phyloP scores from a whole-genome alignment of 92 coral and sea anemone genomes.

The Parazoanthus swiftii region DNA sequence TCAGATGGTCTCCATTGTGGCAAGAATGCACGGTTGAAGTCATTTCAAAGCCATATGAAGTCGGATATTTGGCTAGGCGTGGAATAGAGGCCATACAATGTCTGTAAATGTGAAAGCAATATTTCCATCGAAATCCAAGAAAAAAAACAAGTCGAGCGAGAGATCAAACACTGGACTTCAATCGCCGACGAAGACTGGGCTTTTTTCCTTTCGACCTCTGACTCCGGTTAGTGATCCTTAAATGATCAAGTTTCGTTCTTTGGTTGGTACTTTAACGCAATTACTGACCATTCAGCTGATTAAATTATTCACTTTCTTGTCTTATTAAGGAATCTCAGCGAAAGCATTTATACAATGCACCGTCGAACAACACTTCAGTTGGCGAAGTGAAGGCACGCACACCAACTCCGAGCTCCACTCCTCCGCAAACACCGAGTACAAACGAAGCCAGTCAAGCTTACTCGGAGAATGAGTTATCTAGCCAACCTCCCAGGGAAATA shows the following conservation, averaged over 20 bases:
- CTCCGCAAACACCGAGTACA: conserved; percentile 37
- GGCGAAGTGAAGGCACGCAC: conserved; percentile 15
- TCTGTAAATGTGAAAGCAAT: conserved; percentile 71
- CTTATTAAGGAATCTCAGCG: conserved; percentile 33
- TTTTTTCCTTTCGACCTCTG: conserved; percentile 62
- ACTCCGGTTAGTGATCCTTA: conserved; percentile 80
- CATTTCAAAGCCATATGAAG: conserved; percentile 43
- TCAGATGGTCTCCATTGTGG: conserved; percentile 42
- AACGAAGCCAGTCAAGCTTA: neutral
- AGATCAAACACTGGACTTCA: conserved; percentile 45
- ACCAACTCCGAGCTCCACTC: neutral
- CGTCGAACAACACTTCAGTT: conserved; percentile 25
- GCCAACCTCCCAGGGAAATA: neutral
- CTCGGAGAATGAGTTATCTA: conserved; percentile 10
- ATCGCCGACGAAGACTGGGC: conserved; percentile 40
- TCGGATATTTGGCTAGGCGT: conserved; percentile 51
- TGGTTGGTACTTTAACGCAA: neutral
- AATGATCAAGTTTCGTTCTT: conserved; percentile 18
- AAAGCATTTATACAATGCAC: neutral
- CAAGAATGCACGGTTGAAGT: conserved; percentile 42
- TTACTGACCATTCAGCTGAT: conserved; percentile 33
- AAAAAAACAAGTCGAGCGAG: conserved; percentile 51
- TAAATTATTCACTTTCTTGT: conserved; percentile 17
- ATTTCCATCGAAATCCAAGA: conserved; percentile 83
- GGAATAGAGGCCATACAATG: conserved; percentile 50